phyloP scores from a whole-genome alignment of 92 coral and sea anemone species.

The Palythoa heliodiscus region DNA sequence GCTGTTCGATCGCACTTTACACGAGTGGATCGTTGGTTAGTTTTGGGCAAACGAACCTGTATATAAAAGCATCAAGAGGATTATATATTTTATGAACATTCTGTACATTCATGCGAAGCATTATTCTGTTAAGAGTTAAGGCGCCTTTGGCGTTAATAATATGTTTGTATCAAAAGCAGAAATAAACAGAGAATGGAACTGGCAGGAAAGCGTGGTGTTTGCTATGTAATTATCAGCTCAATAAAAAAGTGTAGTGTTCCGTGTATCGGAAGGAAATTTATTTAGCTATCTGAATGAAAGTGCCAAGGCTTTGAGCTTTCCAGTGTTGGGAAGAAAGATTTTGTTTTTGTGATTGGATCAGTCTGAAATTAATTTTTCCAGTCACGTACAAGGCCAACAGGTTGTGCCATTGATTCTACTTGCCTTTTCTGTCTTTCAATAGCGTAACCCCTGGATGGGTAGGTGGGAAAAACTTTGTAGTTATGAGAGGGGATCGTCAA shows the following conservation, averaged over 20 bases:
- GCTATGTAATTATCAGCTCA: not conserved
- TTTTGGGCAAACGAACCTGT: constrained; percentile 25
- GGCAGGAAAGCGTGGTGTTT: not conserved
- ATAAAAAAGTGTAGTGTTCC: too few species aligned
- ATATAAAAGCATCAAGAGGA: constrained; percentile 34
- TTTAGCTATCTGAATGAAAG: not conserved
- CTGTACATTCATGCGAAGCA: constrained; percentile 63
- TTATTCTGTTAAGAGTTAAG: constrained; percentile 36
- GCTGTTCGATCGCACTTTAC: constrained; percentile 5
- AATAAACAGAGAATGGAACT: constrained; percentile 11
- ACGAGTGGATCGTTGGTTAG: not conserved
- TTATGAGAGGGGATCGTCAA: not conserved
- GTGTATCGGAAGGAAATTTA: too few species aligned
- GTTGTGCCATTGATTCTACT: not conserved
- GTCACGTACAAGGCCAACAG: not conserved
- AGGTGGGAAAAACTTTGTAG: not conserved
- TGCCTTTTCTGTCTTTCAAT: not conserved
- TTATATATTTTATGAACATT: constrained; percentile 71
- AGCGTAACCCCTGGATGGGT: not conserved
- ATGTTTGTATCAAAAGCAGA: constrained; percentile 42
- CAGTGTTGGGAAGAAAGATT: not conserved
- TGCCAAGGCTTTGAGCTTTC: not conserved
- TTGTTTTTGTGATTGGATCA: not conserved
- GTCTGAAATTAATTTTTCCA: not conserved
- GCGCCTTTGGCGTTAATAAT: constrained; percentile 34